A percentile compares a stretch with the other conserved stretches of the same genome.
These are phyloP conservation scores for Stenolophus ochropezus DNA, from an alignment of 2,888 invertebrate species.

Conservation along the genomic window DNA sequence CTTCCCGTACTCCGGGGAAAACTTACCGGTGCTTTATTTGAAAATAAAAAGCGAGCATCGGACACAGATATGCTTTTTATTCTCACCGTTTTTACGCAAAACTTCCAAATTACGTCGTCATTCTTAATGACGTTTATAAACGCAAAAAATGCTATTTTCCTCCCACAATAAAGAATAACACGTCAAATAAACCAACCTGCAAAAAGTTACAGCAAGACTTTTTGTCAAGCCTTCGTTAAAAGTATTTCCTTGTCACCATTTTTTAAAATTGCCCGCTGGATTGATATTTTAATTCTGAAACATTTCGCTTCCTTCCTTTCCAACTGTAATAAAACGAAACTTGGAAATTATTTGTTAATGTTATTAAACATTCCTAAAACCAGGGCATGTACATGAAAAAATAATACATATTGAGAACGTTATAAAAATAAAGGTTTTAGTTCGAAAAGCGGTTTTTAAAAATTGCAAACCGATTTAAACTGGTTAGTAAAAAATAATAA, in stretches of 20 bases:
- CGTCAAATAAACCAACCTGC: constrained; percentile 40
- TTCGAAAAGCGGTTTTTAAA: too few relatives aligned
- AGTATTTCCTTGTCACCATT: constrained; percentile 45
- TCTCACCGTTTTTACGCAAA: constrained; percentile 40
- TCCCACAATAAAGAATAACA: constrained; percentile 51
- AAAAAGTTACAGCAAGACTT: constrained; percentile 47
- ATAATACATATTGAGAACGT: too few relatives aligned
- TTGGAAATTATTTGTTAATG: too few relatives aligned
- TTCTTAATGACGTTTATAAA: constrained; percentile 57
- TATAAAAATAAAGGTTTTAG: too few relatives aligned
- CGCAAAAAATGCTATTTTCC: constrained; percentile 52
- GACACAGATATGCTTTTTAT: constrained; percentile 54
- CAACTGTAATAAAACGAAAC: too few relatives aligned
- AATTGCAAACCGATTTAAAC: too few relatives aligned
- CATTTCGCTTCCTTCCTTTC: too few relatives aligned
- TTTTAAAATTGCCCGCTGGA: neutral
- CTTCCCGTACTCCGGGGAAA: constrained; percentile 5
- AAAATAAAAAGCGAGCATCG: constrained; percentile 42
- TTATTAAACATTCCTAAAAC: too few relatives aligned
- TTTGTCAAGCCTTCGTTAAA: constrained; percentile 43
- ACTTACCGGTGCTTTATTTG: constrained; percentile 42
- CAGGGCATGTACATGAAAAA: too few relatives aligned
- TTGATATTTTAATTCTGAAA: constrained; percentile 36
- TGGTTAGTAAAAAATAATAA: too few relatives aligned
- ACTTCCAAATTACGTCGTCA: constrained; percentile 54